Evolutionary conservation across 2,888 invertebrate species (phyloP).

Genomic region (Rhagonycha fulva): DNA sequence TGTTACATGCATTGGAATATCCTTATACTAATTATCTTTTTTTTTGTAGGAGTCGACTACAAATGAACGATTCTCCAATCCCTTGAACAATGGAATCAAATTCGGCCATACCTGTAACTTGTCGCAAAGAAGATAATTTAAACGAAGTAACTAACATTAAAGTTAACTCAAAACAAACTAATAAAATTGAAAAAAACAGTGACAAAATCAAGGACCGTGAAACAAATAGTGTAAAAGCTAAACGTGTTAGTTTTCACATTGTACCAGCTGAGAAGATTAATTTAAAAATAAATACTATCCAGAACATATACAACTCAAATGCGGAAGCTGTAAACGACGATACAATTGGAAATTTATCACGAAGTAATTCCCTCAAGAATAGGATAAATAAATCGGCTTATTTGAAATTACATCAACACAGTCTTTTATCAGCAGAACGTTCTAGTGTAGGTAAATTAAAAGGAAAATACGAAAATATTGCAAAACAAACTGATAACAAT

Average conservation of each 20-base stretch:
- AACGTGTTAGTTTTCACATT: conserved; percentile 14
- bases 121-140: not conserved
- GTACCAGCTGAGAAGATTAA: not conserved
- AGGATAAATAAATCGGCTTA: conserved; percentile 29
- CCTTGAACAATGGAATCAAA: not conserved
- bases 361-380: conserved; percentile 16
- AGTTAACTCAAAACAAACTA: not conserved
- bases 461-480: conserved; percentile 25
- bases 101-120: not conserved
- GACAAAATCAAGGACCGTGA: not conserved
- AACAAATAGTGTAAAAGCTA: not conserved
- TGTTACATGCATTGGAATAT: not conserved
- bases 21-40: not conserved
- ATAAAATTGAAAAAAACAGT: not conserved
- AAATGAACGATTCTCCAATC: not conserved
- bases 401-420: conserved; percentile 26
- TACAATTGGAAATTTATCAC: not conserved
- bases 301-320: conserved; percentile 17
- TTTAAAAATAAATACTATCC: conserved; percentile 14
- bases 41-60: not conserved
- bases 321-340: not conserved
- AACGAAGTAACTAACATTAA: not conserved
- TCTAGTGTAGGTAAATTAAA: conserved; percentile 29
- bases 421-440: conserved; percentile 13
- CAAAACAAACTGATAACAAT: conserved; percentile 21